These are phyloP conservation scores for Coendou prehensilis DNA, from an alignment of 2,797 vertebrate genomes.

Conservation along the genomic window DNA sequence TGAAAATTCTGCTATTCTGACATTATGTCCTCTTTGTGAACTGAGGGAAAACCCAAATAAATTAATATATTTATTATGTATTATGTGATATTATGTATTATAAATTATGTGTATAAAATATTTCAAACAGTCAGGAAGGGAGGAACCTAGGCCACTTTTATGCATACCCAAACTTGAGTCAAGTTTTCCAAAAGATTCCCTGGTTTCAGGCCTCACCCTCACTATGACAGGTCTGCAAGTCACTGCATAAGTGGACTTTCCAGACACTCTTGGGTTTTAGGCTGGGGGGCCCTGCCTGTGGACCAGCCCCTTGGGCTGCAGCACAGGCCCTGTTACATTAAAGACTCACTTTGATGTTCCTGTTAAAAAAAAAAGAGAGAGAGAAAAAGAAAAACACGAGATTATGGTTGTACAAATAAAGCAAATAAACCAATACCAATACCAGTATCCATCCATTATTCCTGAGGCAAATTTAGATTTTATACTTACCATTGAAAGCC, in stretches of 20 bases:
- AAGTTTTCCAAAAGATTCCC: neutral
- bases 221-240: neutral
- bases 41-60: neutral
- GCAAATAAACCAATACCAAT: neutral
- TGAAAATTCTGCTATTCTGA: neutral
- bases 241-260: neutral
- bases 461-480: neutral
- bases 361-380: neutral
- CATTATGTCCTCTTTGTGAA: neutral
- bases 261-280: neutral
- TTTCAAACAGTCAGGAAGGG: neutral
- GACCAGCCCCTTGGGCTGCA: neutral
- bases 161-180: neutral
- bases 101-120: neutral
- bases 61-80: neutral
- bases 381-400: neutral
- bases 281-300: neutral
- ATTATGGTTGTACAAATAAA: neutral
- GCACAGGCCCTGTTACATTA: neutral
- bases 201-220: neutral
- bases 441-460: neutral
- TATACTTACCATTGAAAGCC: neutral
- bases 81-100: neutral
- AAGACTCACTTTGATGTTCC: neutral
- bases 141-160: neutral